Base-by-base conservation (phyloP, 2,888 invertebrate species). In the Venusia cambrica region DNA sequence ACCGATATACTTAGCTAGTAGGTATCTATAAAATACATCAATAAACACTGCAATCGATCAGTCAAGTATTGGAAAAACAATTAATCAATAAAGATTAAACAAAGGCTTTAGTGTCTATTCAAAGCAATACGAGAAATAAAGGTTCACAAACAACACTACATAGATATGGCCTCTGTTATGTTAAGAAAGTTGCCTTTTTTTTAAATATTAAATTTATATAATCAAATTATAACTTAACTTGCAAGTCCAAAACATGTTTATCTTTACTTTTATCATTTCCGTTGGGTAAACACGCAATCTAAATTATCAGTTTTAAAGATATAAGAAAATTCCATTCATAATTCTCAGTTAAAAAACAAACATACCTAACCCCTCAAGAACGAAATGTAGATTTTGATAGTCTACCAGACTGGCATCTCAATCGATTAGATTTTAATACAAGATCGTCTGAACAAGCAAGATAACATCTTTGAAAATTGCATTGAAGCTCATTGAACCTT, bases 321-420 rank as follows among this genome's bases (percentile, higher is more conserved):
- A 59, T 28, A 51, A 54, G 44, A 54, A 50, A 53, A 48, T 60
- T 58, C 51, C 59, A 62, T 57, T 63, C 62, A 62, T 51, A 56
- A 54, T n/a, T n/a, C n/a, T n/a, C n/a, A n/a, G n/a, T n/a, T n/a
- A n/a, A n/a, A n/a, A n/a, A n/a, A n/a, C n/a, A n/a, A n/a, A n/a
- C n/a, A n/a, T n/a, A n/a, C n/a, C n/a, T n/a, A n/a, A n/a, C n/a
- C n/a, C n/a, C n/a, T n/a, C n/a, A n/a, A n/a, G n/a, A n/a, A n/a
- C n/a, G n/a, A n/a, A n/a, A n/a, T n/a, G n/a, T n/a, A n/a, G n/a
- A n/a, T n/a, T n/a, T n/a, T n/a, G n/a, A n/a, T n/a, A n/a, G n/a
- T n/a, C n/a, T n/a, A n/a, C n/a, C n/a, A n/a, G n/a, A 36, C 12
- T 22, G 42, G 38, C 42, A 39, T 26, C 30, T 45, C 19, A 10